phyloP scores from a whole-genome alignment of 2,113 vertebrate genomes.

The Pleuronectes platessa region DNA sequence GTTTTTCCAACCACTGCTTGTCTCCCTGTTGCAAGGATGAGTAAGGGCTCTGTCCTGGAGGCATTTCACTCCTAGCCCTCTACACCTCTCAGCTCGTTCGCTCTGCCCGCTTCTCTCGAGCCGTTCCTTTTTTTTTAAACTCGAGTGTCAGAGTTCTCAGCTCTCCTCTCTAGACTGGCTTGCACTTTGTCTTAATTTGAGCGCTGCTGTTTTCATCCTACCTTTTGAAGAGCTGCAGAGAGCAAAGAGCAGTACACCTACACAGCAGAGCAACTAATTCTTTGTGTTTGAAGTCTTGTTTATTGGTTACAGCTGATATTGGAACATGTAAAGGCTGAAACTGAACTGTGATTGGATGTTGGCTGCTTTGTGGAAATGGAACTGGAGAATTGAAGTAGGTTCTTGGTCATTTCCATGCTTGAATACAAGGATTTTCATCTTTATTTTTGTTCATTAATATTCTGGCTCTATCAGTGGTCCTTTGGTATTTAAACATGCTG shows the following conservation, averaged over 20 bases:
- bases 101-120: slow-evolving; percentile 1
- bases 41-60: slow-evolving; percentile 74
- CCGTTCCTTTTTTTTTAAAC: slow-evolving; percentile 68
- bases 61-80: slow-evolving; percentile 63
- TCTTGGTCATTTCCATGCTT: neutral
- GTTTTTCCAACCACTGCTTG: slow-evolving; percentile 41
- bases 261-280: slow-evolving; percentile 55
- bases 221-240: slow-evolving; percentile 43
- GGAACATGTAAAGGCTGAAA: neutral
- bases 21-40: slow-evolving; percentile 62
- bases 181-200: slow-evolving; percentile 71
- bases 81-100: slow-evolving; percentile 48
- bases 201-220: slow-evolving; percentile 69
- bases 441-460: slow-evolving; percentile 59
- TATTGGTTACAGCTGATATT: slow-evolving; percentile 34
- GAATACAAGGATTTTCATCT: slow-evolving; percentile 41
- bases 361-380: slow-evolving; percentile 39
- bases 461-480: slow-evolving; percentile 29
- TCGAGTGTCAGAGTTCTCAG: slow-evolving; percentile 65
- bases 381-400: slow-evolving; percentile 6
- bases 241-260: slow-evolving; percentile 64
- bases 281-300: slow-evolving; percentile 61
- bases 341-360: slow-evolving; percentile 6
- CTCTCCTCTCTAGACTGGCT: slow-evolving; percentile 58
- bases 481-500: slow-evolving; percentile 57